phyloP scores from a whole-genome alignment of 1,140 invertebrate genomes.

The Augochlora pura region DNA sequence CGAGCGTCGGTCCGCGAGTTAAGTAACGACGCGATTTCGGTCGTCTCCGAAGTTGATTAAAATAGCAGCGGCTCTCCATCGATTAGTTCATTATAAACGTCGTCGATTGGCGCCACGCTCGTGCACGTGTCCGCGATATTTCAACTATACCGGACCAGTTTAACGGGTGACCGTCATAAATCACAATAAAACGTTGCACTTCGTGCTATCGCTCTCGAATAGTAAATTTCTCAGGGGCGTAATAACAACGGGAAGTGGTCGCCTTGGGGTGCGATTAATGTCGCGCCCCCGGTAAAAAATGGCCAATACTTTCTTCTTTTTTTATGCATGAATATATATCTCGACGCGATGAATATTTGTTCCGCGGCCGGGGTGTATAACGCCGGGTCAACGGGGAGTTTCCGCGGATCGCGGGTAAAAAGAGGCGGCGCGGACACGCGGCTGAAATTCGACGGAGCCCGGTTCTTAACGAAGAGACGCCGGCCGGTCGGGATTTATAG shows the following conservation, averaged over 20 bases:
- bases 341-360: conserved; percentile 5
- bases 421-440: neutral
- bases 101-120: neutral
- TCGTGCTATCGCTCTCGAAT: conserved; percentile 52
- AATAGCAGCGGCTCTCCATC: neutral
- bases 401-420: neutral
- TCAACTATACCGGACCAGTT: conserved; percentile 40
- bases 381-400: neutral
- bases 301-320: conserved; percentile 25
- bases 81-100: neutral
- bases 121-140: conserved; percentile 27
- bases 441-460: neutral
- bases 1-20: neutral
- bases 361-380: neutral
- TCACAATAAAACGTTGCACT: conserved; percentile 49
- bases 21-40: neutral
- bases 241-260: conserved; percentile 41
- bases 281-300: conserved; percentile 35
- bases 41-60: neutral
- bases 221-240: conserved; percentile 59
- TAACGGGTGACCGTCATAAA: conserved; percentile 25
- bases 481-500: conserved; percentile 59
- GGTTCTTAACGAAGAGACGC: conserved; percentile 24
- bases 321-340: neutral
- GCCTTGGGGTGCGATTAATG: conserved; percentile 46